Evolutionary conservation across 2,113 vertebrate species (phyloP), one percentile per base, ranked within the genome.

Genomic region (Clarias macrocephalus): DNA sequence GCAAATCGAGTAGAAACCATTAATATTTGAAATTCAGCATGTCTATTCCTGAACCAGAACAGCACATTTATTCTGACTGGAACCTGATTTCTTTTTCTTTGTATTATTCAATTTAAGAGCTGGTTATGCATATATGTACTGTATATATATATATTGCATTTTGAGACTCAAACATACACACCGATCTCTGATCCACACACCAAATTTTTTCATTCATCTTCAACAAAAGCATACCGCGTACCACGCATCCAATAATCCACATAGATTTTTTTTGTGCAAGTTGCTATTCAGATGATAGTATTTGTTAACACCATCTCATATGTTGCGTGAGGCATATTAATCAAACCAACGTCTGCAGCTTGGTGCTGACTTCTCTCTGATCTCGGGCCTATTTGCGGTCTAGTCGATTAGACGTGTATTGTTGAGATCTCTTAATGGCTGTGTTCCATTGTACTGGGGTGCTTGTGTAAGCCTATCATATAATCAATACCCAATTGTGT

Each of bases 1-100:
- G 95, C 94, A 95, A 95, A 95, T 95, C 92, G 80, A 57, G 91
- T 91, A 94, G 94, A 92, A 93, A 94, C 95, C 93, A 95, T 95
- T 94, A 93, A 94, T 94, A 94, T 94, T 88, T 88, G 80, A 92
- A 94, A 95, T 91, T 94, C 91, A 90, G 90, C 30, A 92, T 91
- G 93, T 93, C 88, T 91, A 87, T 18, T 84, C 9, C 13, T 30
- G 59, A 82, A 48, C 72, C 85, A 84, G 63, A 48, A 48, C 7
- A 7, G 48, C 48, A 48, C 48, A 48, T 48, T 48, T 8, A 48
- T 48, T 48, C 48, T 48, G 7, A 85, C 5, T 30, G 54, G 88
- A 60, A 30, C 76, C 33, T 82, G 33, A 85, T 84, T 48, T 75
- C 68, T 63, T 66, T n/a, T 80, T 56, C n/a, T 82, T 84, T 30